Evolutionary conservation across 2,797 vertebrate genomes (phyloP), one percentile per base, ranked within the genome.

Genomic region (Myotis planiceps): DNA sequence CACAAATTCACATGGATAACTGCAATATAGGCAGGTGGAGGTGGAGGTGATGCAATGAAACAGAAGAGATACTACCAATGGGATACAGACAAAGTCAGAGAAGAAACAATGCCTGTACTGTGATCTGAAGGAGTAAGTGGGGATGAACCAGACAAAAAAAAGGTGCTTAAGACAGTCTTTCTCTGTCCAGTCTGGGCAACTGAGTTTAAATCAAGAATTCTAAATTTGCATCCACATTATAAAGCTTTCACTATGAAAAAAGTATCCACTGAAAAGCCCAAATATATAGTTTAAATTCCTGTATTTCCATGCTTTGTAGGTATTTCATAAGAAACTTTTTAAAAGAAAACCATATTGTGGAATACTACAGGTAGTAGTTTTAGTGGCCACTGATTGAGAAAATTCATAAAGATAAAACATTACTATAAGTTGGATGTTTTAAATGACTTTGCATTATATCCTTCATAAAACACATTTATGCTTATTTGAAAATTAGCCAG

Each of bases 261-360:
- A 19, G 12, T 68, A 90, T 49, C 6, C 4, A 75, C 16, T 42
- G 3, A 75, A 95, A 94, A 80, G 37, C 9, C 55, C 25, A 68
- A 58, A 42, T 13, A 47, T 4, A 49, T n/a, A 60, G 9, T 29
- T 66, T 14, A 47, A 65, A 95, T 66, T 1, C 23, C 14, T 32
- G 7, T 58, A 55, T 47, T 89, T 82, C 7, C 15, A 25, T 2
- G 14, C 9, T 78, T 88, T 19, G 5, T 18, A 69, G 63, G 14
- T 60, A 74, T 65, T 95, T 88, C 16, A 82, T 63, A 42, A 34
- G 69, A 80, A 74, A 32, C 7, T 29, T 80, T 92, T 86, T 3
- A 53, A 72, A 94, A 84, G 23, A 92, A 76, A 87, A 80, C 18
- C 27, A 15, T 14, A 65, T 39, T 39, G n/a, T 2, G 3, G 12